Evolutionary conservation across 2,797 vertebrate genomes (phyloP), one percentile per base, ranked within the genome.

Genomic region (Arctocebus calabarensis): DNA sequence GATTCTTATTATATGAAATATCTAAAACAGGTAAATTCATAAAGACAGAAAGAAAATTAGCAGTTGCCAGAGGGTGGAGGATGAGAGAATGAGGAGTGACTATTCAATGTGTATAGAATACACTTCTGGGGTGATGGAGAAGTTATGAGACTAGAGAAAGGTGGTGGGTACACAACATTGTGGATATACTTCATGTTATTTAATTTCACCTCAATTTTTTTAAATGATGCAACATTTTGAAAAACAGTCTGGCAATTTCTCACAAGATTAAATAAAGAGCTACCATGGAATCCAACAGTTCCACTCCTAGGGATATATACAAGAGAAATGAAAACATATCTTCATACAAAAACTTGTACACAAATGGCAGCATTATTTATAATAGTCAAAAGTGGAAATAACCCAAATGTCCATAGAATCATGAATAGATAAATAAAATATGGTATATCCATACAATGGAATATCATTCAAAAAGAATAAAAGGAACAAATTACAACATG

Each of bases 401-500:
- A 52, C 20, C 4, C 85, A 78, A 48, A 86, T 73, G 25, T 32
- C 20, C 68, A 43, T 73, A 62, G 77, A 78, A 19, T 45, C 27
- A 57, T 83, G 32, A 91, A 61, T 57, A 2, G 22, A 90, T 71
- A 74, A 87, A 75, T 37, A 77, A 88, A 84, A 73, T 48, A 29
- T 11, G 4, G 7, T 74, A 16, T 71, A 88, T 32, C 62, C 22
- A 55, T 85, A n/a, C 27, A 81, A 40, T 71, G 9, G 75, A 85
- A 71, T 82, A 82, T 88, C 59, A 82, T 23, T 70, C 52, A 85
- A 57, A 62, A 71, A 86, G 84, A 92, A 91, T 43, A 57, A 52
- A 87, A 57, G 14, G 64, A 93, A 81, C 5, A 55, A 43, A 89
- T 10, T 43, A 84, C 16, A 40, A 29, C 37, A 70, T 87, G 40